phyloP scores from a whole-genome alignment of 2,888 invertebrate species.

The Adelognathus sp. region DNA sequence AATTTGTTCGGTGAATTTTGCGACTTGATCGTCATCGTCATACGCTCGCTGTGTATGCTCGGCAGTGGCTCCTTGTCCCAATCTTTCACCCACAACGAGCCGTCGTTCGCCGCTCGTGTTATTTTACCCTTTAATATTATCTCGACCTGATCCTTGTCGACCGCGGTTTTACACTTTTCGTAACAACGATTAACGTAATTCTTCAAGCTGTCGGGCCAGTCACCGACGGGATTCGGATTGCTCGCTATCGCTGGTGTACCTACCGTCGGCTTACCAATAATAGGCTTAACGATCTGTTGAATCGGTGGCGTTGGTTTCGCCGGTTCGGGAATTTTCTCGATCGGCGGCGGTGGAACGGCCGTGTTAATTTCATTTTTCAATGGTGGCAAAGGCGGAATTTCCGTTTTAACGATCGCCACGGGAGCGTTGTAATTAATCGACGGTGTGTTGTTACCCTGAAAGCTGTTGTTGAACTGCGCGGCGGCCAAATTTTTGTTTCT shows the following conservation, averaged over 20 bases:
- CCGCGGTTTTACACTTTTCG: constrained; percentile 92
- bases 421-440: constrained; percentile 64
- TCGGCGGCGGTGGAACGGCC: constrained; percentile 80
- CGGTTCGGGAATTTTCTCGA: constrained; percentile 67
- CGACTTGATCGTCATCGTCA: constrained; percentile 85
- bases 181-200: constrained; percentile 96
- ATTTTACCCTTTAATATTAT: constrained; percentile 97
- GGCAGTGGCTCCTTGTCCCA: constrained; percentile 98
- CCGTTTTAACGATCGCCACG: constrained; percentile 73
- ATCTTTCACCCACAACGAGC: constrained; percentile 93
- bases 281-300: constrained; percentile 63
- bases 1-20: constrained; percentile 81
- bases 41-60: constrained; percentile 90
- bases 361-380: constrained; percentile 78
- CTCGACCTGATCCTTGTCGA: constrained; percentile 97
- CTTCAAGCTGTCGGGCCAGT: constrained; percentile 91
- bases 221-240: constrained; percentile 83
- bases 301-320: constrained; percentile 55
- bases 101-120: constrained; percentile 93
- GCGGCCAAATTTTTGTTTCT: constrained; percentile 84
- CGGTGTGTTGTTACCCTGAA: constrained; percentile 72
- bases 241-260: constrained; percentile 66
- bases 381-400: constrained; percentile 82
- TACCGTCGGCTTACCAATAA: constrained; percentile 65
- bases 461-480: constrained; percentile 80